Evolutionary conservation across 1,140 invertebrate genomes (phyloP).

Genomic region (Eciton burchellii): DNA sequence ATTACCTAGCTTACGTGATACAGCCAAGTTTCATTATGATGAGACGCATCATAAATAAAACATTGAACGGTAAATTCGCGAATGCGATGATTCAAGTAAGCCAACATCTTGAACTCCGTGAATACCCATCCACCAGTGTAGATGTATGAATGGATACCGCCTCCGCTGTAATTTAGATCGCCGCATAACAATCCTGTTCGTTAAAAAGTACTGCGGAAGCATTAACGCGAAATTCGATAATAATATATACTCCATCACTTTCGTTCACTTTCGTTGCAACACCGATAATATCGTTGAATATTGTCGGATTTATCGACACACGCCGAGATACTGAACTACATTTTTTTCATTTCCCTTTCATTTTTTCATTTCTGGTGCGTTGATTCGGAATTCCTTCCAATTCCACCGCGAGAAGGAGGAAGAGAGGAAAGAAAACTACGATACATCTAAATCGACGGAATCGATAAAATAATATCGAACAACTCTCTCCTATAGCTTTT

Average conservation of each 20-base stretch:
- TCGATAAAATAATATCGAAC: constrained; percentile 1
- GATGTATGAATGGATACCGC: background rate
- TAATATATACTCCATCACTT: background rate
- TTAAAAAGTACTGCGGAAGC: background rate
- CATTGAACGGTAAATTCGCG: background rate
- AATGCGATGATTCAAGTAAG: background rate
- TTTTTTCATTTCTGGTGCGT: background rate
- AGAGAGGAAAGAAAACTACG: background rate
- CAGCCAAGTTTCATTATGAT: background rate
- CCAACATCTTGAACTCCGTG: background rate
- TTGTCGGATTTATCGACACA: background rate
- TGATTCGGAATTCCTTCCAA: too few relatives aligned
- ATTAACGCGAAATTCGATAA: constrained; percentile 11
- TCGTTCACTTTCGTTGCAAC: background rate
- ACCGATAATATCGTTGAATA: background rate
- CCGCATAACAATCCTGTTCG: background rate
- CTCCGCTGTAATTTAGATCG: background rate
- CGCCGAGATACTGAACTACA: background rate
- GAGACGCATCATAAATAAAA: background rate
- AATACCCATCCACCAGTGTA: background rate
- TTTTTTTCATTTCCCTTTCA: background rate
- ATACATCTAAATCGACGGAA: background rate
- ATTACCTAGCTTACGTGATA: background rate
- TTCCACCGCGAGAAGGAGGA: too few relatives aligned
- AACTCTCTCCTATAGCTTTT: too few relatives aligned